These are phyloP conservation scores for Epistrophella euchroma DNA, from an alignment of 2,888 invertebrate genomes.

Conservation along the genomic window DNA sequence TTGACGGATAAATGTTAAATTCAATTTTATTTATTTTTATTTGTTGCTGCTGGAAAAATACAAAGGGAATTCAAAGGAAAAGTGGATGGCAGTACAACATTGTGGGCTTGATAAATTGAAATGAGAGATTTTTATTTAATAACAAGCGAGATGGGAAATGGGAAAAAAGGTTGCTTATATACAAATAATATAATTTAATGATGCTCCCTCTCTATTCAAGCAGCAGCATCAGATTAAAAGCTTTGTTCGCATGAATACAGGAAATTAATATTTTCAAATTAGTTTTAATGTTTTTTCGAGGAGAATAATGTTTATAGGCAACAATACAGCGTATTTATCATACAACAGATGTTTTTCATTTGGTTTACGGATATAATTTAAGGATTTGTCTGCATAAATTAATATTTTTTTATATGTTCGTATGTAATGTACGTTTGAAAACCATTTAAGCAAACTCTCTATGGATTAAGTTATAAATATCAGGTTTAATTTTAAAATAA, in stretches of 20 bases:
- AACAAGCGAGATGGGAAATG: not conserved
- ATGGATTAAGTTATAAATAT: too few species aligned
- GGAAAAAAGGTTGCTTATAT: too few species aligned
- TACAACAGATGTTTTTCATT: constrained; percentile 22
- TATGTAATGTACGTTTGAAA: not conserved
- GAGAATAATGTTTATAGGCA: not conserved
- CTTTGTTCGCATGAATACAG: constrained; percentile 19
- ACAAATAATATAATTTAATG: too few species aligned
- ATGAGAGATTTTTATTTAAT: constrained; percentile 4
- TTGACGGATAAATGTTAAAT: constrained; percentile 49
- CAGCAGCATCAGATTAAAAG: not conserved
- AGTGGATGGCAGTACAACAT: not conserved
- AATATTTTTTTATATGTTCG: not conserved
- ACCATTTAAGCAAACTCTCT: not conserved
- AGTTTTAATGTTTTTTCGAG: too few species aligned
- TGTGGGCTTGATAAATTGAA: constrained; percentile 18
- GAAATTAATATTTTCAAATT: constrained; percentile 39
- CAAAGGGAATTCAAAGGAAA: constrained; percentile 17
- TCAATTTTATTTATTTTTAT: constrained; percentile 26
- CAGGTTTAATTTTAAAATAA: too few species aligned
- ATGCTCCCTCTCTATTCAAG: not conserved
- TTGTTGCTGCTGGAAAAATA: not conserved
- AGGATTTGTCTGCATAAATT: not conserved
- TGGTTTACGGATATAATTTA: not conserved
- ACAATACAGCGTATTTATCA: constrained; percentile 25